phyloP scores from a whole-genome alignment of 2,797 vertebrate genomes.

The Denticeps clupeoides region DNA sequence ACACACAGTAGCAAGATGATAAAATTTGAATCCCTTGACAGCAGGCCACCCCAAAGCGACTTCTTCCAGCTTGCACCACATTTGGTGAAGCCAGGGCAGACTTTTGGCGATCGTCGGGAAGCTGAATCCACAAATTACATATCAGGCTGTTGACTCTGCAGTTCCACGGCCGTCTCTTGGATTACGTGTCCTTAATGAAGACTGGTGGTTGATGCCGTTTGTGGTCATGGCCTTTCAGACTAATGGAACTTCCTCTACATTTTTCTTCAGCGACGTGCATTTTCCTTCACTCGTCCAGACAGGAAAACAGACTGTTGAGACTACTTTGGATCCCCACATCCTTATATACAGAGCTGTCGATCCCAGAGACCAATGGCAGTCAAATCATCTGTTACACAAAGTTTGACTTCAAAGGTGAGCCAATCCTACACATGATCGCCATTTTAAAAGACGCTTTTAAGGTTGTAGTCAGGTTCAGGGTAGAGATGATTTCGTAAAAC shows the following conservation, averaged over 20 bases:
- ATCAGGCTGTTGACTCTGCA: slow-evolving; percentile 42
- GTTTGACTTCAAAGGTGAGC: too few species aligned
- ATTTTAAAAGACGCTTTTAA: too few species aligned
- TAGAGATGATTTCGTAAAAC: too few species aligned
- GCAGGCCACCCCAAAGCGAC: too few species aligned
- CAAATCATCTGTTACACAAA: neutral
- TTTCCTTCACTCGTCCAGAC: slow-evolving; percentile 29
- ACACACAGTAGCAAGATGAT: too few species aligned
- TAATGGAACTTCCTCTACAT: slow-evolving; percentile 42
- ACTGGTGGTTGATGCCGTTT: slow-evolving; percentile 36
- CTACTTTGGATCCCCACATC: slow-evolving; percentile 25
- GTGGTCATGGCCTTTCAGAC: slow-evolving; percentile 31
- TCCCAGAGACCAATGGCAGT: slow-evolving; percentile 4
- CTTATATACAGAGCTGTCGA: slow-evolving; percentile 30
- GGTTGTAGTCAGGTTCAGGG: too few species aligned
- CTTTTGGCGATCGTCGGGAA: slow-evolving; percentile 22
- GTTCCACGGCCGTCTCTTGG: slow-evolving; percentile 36
- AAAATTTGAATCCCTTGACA: too few species aligned
- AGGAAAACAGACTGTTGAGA: slow-evolving; percentile 20
- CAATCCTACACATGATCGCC: too few species aligned
- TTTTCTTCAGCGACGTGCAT: slow-evolving; percentile 38
- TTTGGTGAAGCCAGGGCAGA: slow-evolving; percentile 10
- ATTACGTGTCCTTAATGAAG: slow-evolving; percentile 14
- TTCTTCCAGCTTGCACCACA: too few species aligned
- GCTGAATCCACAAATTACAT: slow-evolving; percentile 40